phyloP scores from a whole-genome alignment of 2,888 invertebrate species.

The Ethmia dodecea region DNA sequence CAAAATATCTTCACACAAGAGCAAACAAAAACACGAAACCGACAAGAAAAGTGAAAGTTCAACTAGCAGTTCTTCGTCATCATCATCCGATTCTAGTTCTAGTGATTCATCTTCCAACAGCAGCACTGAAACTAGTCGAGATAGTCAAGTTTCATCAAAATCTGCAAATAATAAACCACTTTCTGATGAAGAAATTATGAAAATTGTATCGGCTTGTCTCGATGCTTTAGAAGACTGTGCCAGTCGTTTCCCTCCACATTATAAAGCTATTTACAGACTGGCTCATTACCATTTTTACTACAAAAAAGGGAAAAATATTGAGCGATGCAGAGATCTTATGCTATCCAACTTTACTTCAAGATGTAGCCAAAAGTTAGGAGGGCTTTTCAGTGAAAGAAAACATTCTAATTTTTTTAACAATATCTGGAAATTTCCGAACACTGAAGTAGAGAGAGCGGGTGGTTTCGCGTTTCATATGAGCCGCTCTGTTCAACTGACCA shows the following conservation, averaged over 20 bases:
- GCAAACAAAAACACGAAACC: conserved; percentile 21
- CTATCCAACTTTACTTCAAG: conserved; percentile 82
- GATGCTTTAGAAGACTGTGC: conserved; percentile 91
- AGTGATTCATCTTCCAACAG: conserved; percentile 77
- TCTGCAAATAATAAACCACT: conserved; percentile 56
- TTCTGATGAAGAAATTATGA: conserved; percentile 73
- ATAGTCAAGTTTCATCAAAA: conserved; percentile 71
- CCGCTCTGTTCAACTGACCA: conserved; percentile 86
- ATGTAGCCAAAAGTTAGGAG: conserved; percentile 82
- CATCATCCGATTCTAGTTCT: conserved; percentile 68
- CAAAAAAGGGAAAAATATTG: conserved; percentile 81
- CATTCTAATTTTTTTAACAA: conserved; percentile 94
- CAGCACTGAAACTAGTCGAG: conserved; percentile 73
- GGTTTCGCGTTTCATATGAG: conserved; percentile 95
- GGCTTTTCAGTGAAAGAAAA: conserved; percentile 91
- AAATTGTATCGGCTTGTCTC: conserved; percentile 82
- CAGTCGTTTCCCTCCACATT: conserved; percentile 91
- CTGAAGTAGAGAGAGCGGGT: conserved; percentile 94
- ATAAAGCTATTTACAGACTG: conserved; percentile 93
- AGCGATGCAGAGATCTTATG: conserved; percentile 84
- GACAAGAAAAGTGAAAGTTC: conserved; percentile 52
- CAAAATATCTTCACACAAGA: conserved; percentile 13
- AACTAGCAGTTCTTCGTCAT: conserved; percentile 56
- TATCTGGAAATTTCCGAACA: conserved; percentile 93
- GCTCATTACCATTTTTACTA: conserved; percentile 89